Base-by-base conservation (phyloP, 2,113 vertebrate species). In the Ophthalmolycus amberensis region DNA sequence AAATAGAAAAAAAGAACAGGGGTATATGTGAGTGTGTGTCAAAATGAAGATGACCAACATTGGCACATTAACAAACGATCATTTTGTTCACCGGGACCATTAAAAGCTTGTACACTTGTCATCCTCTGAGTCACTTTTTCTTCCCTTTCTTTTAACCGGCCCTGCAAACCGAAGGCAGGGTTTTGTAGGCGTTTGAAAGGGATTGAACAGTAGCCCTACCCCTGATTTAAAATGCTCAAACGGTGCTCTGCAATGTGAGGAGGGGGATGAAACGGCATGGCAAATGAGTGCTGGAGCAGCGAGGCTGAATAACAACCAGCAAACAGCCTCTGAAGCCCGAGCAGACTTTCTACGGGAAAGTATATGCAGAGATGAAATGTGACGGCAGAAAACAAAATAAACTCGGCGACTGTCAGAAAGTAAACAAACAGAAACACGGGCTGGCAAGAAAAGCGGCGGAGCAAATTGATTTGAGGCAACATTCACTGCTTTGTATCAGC, bases 201-300 rank as follows among this genome's bases (percentile, higher is more conserved):
- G 74, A 77, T n/a, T 48, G 70, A 89, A 85, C 69, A 71, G 77
- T 68, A 72, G 77, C 58, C 52, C 42, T 76, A 29, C 56, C 73
- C 75, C 80, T 42, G 79, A 84, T 83, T 84, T 88, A 82, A 85
- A 91, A 89, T 85, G 87, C 89, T 91, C 87, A 89, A 92, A 83
- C 65, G 40, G 75, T 74, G 80, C 83, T 82, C 29, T 2, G 64
- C 80, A 77, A 71, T 66, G 63, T 72, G 88, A 86, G 83, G 66
- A 84, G 77, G 85, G n/a, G 81, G 85, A 92, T 93, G 86, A 92
- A 86, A 94, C 87, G 59, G 90, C 77, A 87, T 87, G 50, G 89
- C 81, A 91, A 89, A 93, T 92, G 87, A 92, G 75, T 42, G 83
- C 54, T 75, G 65, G 89, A 83, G 79, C 77, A 64, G 74, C 27